Evolutionary conservation across 1,140 invertebrate species (phyloP).

Genomic region (Sweltsa coloradensis): DNA sequence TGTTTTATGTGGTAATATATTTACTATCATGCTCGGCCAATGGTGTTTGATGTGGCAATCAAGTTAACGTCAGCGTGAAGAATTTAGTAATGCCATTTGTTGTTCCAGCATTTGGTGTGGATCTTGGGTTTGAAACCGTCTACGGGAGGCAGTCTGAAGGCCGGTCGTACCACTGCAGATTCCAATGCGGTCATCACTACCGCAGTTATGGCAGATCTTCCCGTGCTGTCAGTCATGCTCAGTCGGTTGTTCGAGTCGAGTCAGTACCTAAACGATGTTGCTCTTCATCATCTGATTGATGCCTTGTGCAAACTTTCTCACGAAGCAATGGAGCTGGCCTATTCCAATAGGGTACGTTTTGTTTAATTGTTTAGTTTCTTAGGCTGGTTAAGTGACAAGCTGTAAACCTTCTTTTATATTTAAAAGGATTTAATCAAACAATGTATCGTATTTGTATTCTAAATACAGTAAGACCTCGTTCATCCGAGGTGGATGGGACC

Average conservation of each 20-base stretch:
- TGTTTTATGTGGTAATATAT: not conserved
- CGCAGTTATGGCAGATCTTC: constrained; percentile 90
- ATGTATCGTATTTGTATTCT: too few relatives aligned
- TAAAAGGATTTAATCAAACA: too few relatives aligned
- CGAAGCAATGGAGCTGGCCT: constrained; percentile 95
- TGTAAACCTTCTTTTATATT: too few relatives aligned
- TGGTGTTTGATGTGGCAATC: too few relatives aligned
- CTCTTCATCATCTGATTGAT: constrained; percentile 91
- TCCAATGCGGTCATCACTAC: constrained; percentile 90
- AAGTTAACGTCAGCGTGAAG: too few relatives aligned
- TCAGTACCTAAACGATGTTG: constrained; percentile 86
- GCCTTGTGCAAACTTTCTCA: constrained; percentile 91
- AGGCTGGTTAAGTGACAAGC: too few relatives aligned
- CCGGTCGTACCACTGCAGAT: constrained; percentile 50
- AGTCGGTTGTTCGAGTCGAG: constrained; percentile 90
- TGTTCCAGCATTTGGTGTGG: constrained; percentile 83
- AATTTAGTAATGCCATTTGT: too few relatives aligned
- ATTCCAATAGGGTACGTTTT: constrained; percentile 84
- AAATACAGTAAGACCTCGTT: too few relatives aligned
- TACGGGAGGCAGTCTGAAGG: constrained; percentile 81
- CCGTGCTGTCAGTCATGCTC: constrained; percentile 84
- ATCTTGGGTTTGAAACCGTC: constrained; percentile 93
- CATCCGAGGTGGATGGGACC: too few relatives aligned
- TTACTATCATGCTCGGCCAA: not conserved
- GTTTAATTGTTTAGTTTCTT: too few relatives aligned